Evolutionary conservation across 1,140 invertebrate genomes (phyloP).

Genomic region (Drosophila kikkawai): DNA sequence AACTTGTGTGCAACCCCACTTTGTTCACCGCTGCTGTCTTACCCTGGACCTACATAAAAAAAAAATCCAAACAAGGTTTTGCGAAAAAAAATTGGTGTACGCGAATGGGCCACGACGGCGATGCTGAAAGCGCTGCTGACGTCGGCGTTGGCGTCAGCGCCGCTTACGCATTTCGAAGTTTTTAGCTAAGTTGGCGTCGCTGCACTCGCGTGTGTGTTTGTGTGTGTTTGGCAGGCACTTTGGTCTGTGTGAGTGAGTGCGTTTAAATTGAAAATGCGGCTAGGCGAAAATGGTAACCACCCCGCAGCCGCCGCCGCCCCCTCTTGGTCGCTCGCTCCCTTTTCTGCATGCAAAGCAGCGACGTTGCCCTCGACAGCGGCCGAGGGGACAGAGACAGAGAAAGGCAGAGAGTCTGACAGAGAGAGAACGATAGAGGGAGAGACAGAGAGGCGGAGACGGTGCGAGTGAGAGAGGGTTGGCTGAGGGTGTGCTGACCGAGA

Average conservation of each 20-base stretch:
- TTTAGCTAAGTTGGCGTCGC: conserved; percentile 71
- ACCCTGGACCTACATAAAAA: conserved; percentile 45
- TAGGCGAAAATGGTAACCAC: conserved; percentile 46
- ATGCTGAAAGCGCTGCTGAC: conserved; percentile 24
- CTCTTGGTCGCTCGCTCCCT: conserved; percentile 9
- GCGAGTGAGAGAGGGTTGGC: conserved; percentile 22
- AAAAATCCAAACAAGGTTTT: conserved; percentile 29
- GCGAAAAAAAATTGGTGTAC: conserved; percentile 36
- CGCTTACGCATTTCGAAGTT: conserved; percentile 76
- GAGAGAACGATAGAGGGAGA: background rate
- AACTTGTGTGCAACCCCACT: background rate
- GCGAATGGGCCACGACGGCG: conserved; percentile 41
- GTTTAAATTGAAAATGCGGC: conserved; percentile 77
- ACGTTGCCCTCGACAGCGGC: conserved; percentile 12
- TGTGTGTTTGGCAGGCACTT: conserved; percentile 24
- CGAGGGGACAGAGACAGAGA: conserved; percentile 4
- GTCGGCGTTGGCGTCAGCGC: conserved; percentile 31
- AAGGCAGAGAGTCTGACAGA: conserved; percentile 7
- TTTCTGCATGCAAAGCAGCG: conserved; percentile 41
- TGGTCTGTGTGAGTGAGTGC: conserved; percentile 36
- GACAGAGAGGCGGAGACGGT: background rate
- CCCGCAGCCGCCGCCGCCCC: background rate
- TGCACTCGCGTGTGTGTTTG: conserved; percentile 37
- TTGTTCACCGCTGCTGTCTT: background rate
- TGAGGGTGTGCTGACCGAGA: conserved; percentile 4